Evolutionary conservation across 2,888 invertebrate species (phyloP).

Genomic region (Cancer borealis): DNA sequence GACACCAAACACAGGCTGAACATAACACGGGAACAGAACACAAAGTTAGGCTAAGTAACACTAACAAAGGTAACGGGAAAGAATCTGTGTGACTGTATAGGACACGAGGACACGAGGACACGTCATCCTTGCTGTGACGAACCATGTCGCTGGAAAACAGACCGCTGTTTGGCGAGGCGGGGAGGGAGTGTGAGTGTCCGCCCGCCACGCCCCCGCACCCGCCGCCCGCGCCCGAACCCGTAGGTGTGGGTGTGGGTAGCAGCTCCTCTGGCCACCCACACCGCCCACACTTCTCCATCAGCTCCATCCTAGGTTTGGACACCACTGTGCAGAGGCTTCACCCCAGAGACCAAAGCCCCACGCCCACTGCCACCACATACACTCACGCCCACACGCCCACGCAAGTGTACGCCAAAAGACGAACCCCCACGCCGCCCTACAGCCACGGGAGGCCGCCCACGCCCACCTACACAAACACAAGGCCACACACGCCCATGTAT

Average conservation of each 20-base stretch:
- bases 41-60: background rate
- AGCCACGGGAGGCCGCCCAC: constrained; percentile 45
- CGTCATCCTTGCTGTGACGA: too few species aligned
- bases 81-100: background rate
- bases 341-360: constrained; percentile 11
- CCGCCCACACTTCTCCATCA: constrained; percentile 76
- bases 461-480: constrained; percentile 17
- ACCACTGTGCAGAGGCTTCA: constrained; percentile 50
- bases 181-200: constrained; percentile 49
- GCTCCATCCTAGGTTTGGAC: constrained; percentile 75
- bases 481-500: constrained; percentile 46
- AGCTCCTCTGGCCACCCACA: constrained; percentile 38
- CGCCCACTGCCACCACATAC: constrained; percentile 35
- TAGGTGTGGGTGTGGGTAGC: constrained; percentile 39
- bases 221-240: background rate
- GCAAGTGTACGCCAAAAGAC: background rate
- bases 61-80: background rate
- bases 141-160: constrained; percentile 53
- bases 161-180: constrained; percentile 14
- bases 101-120: background rate
- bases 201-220: constrained; percentile 48
- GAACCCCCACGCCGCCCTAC: constrained; percentile 23
- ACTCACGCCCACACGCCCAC: constrained; percentile 39
- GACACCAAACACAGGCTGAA: background rate
- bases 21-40: background rate